Percentiles rank a stretch among this genome's conserved stretches.
Evolutionary conservation across 2,113 vertebrate species (phyloP).

Genomic region (Eptesicus fuscus): DNA sequence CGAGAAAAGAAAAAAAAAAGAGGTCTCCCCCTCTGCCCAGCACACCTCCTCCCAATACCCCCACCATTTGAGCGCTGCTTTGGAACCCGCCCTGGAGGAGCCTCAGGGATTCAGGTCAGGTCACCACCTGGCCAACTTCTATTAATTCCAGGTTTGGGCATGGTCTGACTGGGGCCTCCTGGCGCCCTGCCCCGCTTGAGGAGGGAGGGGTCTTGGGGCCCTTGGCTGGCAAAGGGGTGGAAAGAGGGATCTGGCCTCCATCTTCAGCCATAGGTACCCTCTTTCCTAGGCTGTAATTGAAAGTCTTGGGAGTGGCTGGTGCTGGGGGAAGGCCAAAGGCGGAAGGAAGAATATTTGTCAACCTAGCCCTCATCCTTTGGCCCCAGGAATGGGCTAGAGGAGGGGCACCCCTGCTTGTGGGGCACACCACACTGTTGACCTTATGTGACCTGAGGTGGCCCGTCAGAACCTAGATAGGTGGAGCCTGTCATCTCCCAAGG

Average conservation of each 20-base stretch:
- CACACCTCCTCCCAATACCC: not conserved
- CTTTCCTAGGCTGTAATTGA: not conserved
- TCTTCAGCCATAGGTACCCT: not conserved
- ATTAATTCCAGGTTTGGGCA: not conserved
- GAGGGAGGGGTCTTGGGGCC: not conserved
- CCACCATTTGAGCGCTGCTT: not conserved
- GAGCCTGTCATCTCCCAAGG: slow-evolving; percentile 20
- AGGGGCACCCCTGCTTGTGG: not conserved
- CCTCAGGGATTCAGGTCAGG: not conserved
- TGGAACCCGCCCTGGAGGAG: not conserved
- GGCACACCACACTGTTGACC: slow-evolving; percentile 34
- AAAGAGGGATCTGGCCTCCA: not conserved
- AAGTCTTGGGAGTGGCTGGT: not conserved
- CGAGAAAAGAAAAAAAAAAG: not conserved
- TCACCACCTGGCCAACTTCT: slow-evolving; percentile 34
- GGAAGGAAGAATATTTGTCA: not conserved
- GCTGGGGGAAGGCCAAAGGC: not conserved
- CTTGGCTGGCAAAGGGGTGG: not conserved
- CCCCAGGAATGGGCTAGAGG: not conserved
- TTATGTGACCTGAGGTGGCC: slow-evolving; percentile 47
- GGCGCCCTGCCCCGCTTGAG: rapidly evolving
- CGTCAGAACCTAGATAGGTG: not conserved
- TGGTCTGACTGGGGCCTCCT: not conserved
- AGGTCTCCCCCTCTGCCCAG: not conserved
- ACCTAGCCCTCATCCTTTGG: not conserved